Base-by-base conservation (phyloP, 2,888 invertebrate genomes). In the Parochlus steinenii region DNA sequence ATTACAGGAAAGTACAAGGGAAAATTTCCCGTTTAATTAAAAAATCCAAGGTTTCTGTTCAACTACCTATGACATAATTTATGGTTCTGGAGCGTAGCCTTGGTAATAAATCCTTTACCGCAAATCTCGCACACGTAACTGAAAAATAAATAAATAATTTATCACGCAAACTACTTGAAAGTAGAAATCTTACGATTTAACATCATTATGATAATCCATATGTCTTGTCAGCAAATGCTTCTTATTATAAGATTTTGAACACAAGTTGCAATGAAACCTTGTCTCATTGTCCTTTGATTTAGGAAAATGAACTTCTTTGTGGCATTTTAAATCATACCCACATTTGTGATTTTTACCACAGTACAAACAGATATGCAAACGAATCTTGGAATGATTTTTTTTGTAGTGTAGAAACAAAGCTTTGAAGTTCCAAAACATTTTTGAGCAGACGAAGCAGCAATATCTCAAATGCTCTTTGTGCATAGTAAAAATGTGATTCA, bases 401-500 rank as follows among this genome's bases (percentile, higher is more conserved):
- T 30, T 36, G 15, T 36, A 36, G 17, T 36, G 36, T 19, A 30
- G 10, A 11, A 18, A 28, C 5, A 36, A 12, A n/a, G 36, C 16
- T n/a, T 28, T 17, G 25, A 24, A 36, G 30, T 36, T 36, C 36
- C 36, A 36, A 14, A 17, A 24, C n/a, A 26, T 18, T 24, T 22
- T 30, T 11, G n/a, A 24, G 24, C 36, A 36, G n/a, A 28, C 8
- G 12, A 36, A 28, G 24, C 50, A 52, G 28, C 44, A 42, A 3
- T 45, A 37, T 6, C 39, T 39, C 6, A 52, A 38, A 6, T 44
- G 38, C 1, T 43, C 29, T 1, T 48, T 45, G 41, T 53, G 52
- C 7, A 45, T 42, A 6, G 40, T 37, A 2, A 48, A 47, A 5
- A 52, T 43, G 35, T 52, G 53, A 40, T 49, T 52, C 4, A 52